Evolutionary conservation across 2,113 vertebrate species (phyloP), one percentile per base, ranked within the genome.

Genomic region (Himantopus leucocephalus): DNA sequence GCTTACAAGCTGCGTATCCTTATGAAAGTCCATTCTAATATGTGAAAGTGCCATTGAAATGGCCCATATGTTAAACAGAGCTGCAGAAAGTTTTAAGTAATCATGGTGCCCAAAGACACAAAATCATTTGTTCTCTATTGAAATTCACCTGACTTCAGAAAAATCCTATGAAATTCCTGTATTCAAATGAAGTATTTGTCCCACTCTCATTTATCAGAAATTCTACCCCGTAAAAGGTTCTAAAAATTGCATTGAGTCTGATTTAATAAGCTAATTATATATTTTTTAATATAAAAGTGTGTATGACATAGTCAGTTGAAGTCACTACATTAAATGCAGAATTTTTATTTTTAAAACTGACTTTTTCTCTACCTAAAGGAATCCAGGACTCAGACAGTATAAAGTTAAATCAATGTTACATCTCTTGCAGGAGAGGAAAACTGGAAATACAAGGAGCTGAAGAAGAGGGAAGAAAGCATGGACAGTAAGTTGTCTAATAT

Each of bases 361-460:
- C 9, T 21, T 62, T 93, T 91, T 91, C 6, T 21, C 26, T 82
- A 21, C 15, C 14, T 67, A 34, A 70, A 59, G 37, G 20, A 85
- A n/a, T 92, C 14, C 9, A 72, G 12, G 26, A 34, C n/a, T 92
- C 22, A 80, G 27, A 37, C 13, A 52, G 58, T 60, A 26, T 11
- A 13, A 85, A 52, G 41, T 90, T 82, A 58, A 90, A 89, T 74
- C 12, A 45, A 19, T 94, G 13, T 88, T 96, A 6, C 14, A 18
- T 96, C 35, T 97, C 43, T 97, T 96, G 16, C 93, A 99, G 99
- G 99, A 63, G 99, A 99, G 95, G 98, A 98, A 97, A 99, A 99
- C 71, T 98, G 99, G 94, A 99, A 99, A 96, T 99, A 99, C 96
- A 99, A 98, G 83, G 99, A 99, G 72, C 97, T 99, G 84, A 99